A percentile compares a stretch with the other conserved stretches of the same genome.
Conservation (phyloP, 2,888 invertebrate species). For the Bellardia pandia region DNA sequence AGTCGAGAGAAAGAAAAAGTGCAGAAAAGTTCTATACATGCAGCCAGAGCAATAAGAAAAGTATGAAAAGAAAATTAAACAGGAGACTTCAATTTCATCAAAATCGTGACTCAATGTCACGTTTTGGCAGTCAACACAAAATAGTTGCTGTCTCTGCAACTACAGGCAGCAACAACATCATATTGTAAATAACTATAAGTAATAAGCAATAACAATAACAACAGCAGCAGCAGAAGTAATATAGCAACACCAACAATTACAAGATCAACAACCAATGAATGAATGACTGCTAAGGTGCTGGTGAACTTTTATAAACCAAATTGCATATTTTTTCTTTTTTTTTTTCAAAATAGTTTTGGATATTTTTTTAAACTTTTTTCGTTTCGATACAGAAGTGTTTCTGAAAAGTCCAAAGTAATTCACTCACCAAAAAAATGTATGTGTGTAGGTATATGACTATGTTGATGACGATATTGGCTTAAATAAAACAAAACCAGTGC, state of each 20-base stretch:
- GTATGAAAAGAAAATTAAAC: conserved; percentile 39
- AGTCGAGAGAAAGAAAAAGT: conserved; percentile 33
- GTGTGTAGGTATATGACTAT: background rate
- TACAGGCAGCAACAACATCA: conserved; percentile 50
- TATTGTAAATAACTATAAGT: conserved; percentile 64
- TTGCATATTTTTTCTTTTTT: conserved; percentile 46
- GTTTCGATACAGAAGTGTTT: conserved; percentile 74
- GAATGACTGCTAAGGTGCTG: conserved; percentile 57
- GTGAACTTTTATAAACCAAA: conserved; percentile 63
- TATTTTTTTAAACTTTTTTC: conserved; percentile 33
- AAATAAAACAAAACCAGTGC: conserved; percentile 31
- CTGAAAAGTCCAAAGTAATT: conserved; percentile 71
- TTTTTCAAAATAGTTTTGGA: conserved; percentile 27
- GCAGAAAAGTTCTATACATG: conserved; percentile 54
- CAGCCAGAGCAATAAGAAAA: conserved; percentile 22
- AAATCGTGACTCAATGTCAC: conserved; percentile 81
- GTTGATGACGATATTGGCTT: conserved; percentile 51
- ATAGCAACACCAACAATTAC: conserved; percentile 72
- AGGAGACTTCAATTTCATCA: conserved; percentile 78
- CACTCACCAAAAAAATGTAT: conserved; percentile 40
- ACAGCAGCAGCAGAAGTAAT: conserved; percentile 69
- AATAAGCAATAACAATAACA: conserved; percentile 69
- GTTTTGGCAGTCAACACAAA: conserved; percentile 78
- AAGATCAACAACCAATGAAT: conserved; percentile 71
- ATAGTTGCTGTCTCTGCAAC: conserved; percentile 53